Percentiles rank a stretch among this genome's conserved stretches.
These are phyloP conservation scores for Probosciger aterrimus DNA, from an alignment of 2,113 vertebrate species.

Conservation along the genomic window DNA sequence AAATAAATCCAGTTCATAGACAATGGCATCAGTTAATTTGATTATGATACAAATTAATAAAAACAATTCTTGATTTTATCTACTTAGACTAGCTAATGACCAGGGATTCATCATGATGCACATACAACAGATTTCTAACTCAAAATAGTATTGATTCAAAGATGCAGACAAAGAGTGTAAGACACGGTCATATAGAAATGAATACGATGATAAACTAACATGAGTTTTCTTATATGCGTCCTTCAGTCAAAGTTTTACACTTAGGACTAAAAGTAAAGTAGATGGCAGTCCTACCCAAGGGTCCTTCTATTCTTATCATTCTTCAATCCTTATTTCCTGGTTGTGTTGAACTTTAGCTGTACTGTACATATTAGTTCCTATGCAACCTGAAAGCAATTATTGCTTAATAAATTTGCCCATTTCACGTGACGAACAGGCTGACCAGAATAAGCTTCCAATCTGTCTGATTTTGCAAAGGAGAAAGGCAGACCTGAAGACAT, in stretches of 20 bases:
- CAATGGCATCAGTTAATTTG: background rate
- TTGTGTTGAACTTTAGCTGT: background rate
- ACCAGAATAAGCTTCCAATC: constrained; percentile 12
- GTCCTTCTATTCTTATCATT: background rate
- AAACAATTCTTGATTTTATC: background rate
- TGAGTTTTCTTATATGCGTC: background rate
- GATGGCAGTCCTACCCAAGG: background rate
- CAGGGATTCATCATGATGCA: background rate
- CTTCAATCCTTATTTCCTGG: background rate
- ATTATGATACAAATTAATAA: background rate
- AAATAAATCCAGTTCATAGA: constrained; percentile 4
- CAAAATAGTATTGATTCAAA: background rate
- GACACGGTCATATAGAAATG: background rate
- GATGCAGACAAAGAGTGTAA: background rate
- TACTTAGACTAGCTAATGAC: background rate
- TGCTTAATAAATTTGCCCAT: constrained; percentile 69
- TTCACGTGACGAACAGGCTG: constrained; percentile 60
- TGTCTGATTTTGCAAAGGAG: constrained; percentile 40
- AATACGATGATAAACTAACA: background rate
- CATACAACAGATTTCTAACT: background rate
- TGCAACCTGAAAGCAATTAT: constrained; percentile 73
- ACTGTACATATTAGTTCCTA: background rate
- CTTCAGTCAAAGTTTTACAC: background rate
- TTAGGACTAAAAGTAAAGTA: background rate
- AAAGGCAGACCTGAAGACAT: constrained; percentile 39